Evolutionary conservation across 2,888 invertebrate genomes (phyloP), one percentile per base, ranked within the genome.

Genomic region (Tetanocera ferruginea): DNA sequence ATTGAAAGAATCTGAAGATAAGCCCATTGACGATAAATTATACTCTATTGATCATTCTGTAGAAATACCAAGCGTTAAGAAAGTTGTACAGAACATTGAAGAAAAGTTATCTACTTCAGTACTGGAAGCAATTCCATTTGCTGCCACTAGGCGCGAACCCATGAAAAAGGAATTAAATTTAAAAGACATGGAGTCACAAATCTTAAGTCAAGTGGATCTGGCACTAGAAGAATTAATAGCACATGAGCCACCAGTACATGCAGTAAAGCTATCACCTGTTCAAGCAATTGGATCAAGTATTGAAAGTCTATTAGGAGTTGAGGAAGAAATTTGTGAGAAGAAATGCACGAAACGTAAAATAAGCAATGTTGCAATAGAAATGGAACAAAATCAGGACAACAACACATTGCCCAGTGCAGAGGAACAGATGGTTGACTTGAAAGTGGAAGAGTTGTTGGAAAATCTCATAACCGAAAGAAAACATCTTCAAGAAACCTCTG

Each of bases 51-150:
- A 43, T 14, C 43, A 11, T 11, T 43, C 43, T 14, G 1, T 14
- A 43, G 14, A 43, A 43, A 43, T 11, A 43, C 91, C 91, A 9
- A 91, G 92, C 81, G 93, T 93, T 5, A 91, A 90, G 86, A 91
- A 92, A 19, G 91, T 91, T 84, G 90, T 93, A 60, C 90, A 91
- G 84, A 86, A 90, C 77, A 85, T 92, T 70, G 92, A 93, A 86
- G 91, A 91, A 81, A 91, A 91, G 75, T 77, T 86, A 79, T 84
- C 86, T 28, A 84, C 85, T 23, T 88, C 74, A n/a, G 84, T 74
- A 55, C 55, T 87, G 23, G 83, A 84, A 76, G 85, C 86, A 3
- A 80, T 84, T 37, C 86, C 87, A 51, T 86, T 87, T 81, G 76
- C 83, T 0, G 83, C 89, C 2, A 86, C 88, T 14, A 87, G 89